Percentiles rank a stretch among this genome's conserved stretches.
These are phyloP conservation scores for Ceratoteleas bidentatus DNA, from an alignment of 1,140 invertebrate species.

Conservation along the genomic window DNA sequence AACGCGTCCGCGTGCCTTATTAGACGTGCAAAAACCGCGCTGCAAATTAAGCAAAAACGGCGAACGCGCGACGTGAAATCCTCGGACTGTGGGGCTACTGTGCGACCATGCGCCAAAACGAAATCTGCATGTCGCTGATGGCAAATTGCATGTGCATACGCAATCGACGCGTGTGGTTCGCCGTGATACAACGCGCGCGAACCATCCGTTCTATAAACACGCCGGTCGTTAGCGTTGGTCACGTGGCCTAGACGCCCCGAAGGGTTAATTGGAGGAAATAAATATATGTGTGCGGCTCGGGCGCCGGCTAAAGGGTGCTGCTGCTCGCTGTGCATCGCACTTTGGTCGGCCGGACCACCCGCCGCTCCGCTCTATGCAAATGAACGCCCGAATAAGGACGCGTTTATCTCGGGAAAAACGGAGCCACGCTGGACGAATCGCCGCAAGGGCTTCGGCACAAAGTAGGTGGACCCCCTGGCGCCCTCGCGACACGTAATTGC, in stretches of 20 bases:
- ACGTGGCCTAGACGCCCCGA: conserved; percentile 76
- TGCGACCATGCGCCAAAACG: conserved; percentile 60
- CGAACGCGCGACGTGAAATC: conserved; percentile 9
- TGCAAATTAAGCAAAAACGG: conserved; percentile 44
- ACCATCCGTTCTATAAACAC: conserved; percentile 75
- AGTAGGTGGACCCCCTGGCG: conserved; percentile 60
- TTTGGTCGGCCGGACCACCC: conserved; percentile 67
- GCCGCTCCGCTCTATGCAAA: conserved; percentile 71
- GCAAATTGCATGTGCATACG: conserved; percentile 60
- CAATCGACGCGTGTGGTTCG: conserved; percentile 63
- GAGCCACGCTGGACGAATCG: conserved; percentile 28
- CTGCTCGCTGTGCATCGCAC: conserved; percentile 52
- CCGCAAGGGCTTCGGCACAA: conserved; percentile 50
- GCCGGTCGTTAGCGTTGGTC: conserved; percentile 79
- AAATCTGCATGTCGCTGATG: conserved; percentile 63
- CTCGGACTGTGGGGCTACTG: conserved; percentile 21
- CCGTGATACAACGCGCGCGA: conserved; percentile 56
- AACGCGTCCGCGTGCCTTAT: conserved; percentile 22
- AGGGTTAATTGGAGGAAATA: conserved; percentile 81
- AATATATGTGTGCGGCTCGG: conserved; percentile 73
- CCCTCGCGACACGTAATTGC: too few species aligned
- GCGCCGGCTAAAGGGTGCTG: conserved; percentile 49
- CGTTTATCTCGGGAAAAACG: conserved; percentile 44
- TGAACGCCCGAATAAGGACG: conserved; percentile 66
- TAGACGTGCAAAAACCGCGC: conserved; percentile 17